These are phyloP conservation scores for Epinephelus awoara DNA, from an alignment of 2,797 vertebrate genomes.

Conservation along the genomic window DNA sequence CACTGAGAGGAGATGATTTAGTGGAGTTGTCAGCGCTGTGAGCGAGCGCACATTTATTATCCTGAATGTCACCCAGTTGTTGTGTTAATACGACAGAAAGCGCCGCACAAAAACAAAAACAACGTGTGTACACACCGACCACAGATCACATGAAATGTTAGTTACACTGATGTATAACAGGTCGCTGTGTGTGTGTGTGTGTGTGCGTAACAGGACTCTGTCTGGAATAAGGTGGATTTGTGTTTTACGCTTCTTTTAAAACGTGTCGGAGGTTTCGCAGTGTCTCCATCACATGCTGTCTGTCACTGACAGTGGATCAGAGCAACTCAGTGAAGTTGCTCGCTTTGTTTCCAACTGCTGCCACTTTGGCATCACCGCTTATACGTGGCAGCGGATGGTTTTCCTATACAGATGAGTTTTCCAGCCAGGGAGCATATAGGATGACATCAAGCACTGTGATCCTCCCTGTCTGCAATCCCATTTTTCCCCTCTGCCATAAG, in stretches of 20 bases:
- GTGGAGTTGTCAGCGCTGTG: constrained; percentile 13
- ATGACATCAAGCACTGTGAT: background rate
- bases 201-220: background rate
- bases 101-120: background rate
- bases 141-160: background rate
- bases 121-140: constrained; percentile 5
- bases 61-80: constrained; percentile 26
- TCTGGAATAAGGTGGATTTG: background rate
- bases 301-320: background rate
- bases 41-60: background rate
- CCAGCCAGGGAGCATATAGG: constrained; percentile 25
- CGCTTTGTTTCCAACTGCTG: constrained; percentile 64
- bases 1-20: constrained; percentile 13
- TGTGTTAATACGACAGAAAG: background rate
- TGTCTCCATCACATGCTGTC: background rate
- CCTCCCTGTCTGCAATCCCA: background rate
- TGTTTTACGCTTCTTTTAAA: background rate
- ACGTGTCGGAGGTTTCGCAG: background rate
- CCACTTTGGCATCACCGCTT: constrained; percentile 68
- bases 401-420: constrained; percentile 25
- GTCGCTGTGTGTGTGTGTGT: background rate
- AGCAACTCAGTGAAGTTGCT: constrained; percentile 45
- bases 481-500: background rate
- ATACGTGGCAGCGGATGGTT: constrained; percentile 83
- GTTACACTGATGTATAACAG: constrained; percentile 17